phyloP scores from a whole-genome alignment of 1,140 invertebrate species.

The Adoxophyes honmai region DNA sequence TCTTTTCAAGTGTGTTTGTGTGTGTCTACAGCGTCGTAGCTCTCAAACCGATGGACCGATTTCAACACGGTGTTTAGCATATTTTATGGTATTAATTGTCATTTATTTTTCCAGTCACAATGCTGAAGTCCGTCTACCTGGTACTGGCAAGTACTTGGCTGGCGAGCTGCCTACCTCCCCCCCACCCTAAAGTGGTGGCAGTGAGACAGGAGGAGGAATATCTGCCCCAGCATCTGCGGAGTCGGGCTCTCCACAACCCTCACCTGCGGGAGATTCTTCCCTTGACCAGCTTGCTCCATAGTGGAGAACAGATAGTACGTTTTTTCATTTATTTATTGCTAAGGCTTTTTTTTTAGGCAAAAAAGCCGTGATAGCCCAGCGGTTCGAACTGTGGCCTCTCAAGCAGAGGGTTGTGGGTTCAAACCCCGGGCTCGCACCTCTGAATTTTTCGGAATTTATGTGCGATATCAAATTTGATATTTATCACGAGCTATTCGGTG shows the following conservation, averaged over 20 bases:
- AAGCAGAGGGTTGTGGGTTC: no score
- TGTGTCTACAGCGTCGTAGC: no score
- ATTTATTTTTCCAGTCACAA: slow-evolving; percentile 17
- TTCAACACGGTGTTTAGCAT: no score
- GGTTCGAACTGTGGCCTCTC: no score
- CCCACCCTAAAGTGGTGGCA: slow-evolving; percentile 71
- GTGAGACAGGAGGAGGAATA: slow-evolving; percentile 62
- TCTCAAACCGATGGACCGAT: no score
- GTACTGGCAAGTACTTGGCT: slow-evolving; percentile 34
- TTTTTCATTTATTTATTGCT: neutral
- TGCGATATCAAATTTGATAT: no score
- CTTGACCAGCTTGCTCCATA: slow-evolving; percentile 77
- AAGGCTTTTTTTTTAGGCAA: no score
- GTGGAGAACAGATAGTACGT: slow-evolving; percentile 77
- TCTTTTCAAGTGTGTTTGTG: no score
- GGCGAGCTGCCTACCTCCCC: slow-evolving; percentile 47
- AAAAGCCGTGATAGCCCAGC: no score
- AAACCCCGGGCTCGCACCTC: no score
- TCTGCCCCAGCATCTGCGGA: slow-evolving; percentile 64
- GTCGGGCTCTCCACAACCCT: slow-evolving; percentile 55
- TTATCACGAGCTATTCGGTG: no score
- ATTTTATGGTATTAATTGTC: neutral
- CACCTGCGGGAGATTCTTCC: slow-evolving; percentile 66
- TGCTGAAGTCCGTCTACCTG: slow-evolving; percentile 32
- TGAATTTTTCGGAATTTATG: no score